Conservation (phyloP, 1,140 invertebrate genomes). For the Eriosoma lanigerum region DNA sequence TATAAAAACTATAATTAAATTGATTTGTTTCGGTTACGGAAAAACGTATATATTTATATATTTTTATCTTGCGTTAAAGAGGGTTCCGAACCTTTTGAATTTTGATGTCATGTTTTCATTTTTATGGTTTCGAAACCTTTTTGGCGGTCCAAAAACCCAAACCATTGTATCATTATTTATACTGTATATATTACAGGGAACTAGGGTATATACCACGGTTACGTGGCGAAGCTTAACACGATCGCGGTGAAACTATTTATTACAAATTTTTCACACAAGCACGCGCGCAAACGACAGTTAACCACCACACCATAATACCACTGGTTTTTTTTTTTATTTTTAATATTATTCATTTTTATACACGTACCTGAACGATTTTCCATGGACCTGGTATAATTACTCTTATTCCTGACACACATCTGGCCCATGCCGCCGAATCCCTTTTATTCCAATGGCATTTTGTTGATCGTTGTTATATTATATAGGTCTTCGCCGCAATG, state of each 20-base stretch:
- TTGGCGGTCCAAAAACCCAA: neutral
- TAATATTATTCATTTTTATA: neutral
- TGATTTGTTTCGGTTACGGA: constrained; percentile 1
- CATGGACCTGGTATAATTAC: no score
- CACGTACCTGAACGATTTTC: no score
- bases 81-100: constrained; percentile 37
- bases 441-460: no score
- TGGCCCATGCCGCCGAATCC: no score
- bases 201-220: neutral
- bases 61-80: neutral
- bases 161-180: neutral
- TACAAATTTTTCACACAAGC: constrained; percentile 35
- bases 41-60: neutral
- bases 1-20: neutral
- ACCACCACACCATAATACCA: neutral
- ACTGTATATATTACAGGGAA: no score
- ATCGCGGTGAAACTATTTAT: constrained; percentile 30
- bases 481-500: no score
- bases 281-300: constrained; percentile 17
- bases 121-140: constrained; percentile 41
- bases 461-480: no score
- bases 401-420: no score
- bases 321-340: constrained; percentile 11
- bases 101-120: constrained; percentile 24
- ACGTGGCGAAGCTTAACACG: constrained; percentile 9